Evolutionary conservation across 2,888 invertebrate species (phyloP).

Genomic region (Tiliacea citrago): DNA sequence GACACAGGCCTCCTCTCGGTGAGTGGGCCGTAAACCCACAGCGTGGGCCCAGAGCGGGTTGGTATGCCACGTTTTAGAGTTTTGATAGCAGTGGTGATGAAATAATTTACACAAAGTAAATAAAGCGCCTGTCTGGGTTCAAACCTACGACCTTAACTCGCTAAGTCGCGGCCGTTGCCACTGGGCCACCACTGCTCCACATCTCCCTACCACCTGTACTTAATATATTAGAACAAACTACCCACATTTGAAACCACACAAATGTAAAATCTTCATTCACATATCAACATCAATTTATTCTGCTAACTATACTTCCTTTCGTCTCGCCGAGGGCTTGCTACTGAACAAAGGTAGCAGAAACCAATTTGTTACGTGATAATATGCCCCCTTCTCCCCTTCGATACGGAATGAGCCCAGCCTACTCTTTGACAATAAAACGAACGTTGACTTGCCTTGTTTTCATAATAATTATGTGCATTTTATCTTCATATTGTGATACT

Average conservation of each 20-base stretch:
- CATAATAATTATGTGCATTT: constrained; percentile 8
- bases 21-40: too few relatives aligned
- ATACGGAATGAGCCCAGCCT: constrained; percentile 75
- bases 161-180: too few relatives aligned
- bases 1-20: too few relatives aligned
- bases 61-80: too few relatives aligned
- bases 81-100: too few relatives aligned
- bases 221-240: not conserved
- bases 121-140: too few relatives aligned
- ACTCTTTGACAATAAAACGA: constrained; percentile 56
- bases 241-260: not conserved
- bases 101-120: too few relatives aligned
- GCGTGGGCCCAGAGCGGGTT: too few relatives aligned
- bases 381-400: constrained; percentile 77
- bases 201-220: not conserved
- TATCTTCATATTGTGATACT: not conserved
- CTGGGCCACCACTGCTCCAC: too few relatives aligned
- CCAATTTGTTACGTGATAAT: constrained; percentile 91
- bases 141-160: too few relatives aligned
- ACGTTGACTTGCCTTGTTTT: constrained; percentile 41
- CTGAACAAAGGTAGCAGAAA: constrained; percentile 90
- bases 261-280: not conserved
- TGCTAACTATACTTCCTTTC: constrained; percentile 80
- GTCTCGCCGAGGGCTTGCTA: constrained; percentile 80
- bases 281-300: constrained; percentile 46